A percentile compares a stretch with the other conserved stretches of the same genome.
phyloP scores from a whole-genome alignment of 2,888 invertebrate genomes.

The Andrena chrysosceles region DNA sequence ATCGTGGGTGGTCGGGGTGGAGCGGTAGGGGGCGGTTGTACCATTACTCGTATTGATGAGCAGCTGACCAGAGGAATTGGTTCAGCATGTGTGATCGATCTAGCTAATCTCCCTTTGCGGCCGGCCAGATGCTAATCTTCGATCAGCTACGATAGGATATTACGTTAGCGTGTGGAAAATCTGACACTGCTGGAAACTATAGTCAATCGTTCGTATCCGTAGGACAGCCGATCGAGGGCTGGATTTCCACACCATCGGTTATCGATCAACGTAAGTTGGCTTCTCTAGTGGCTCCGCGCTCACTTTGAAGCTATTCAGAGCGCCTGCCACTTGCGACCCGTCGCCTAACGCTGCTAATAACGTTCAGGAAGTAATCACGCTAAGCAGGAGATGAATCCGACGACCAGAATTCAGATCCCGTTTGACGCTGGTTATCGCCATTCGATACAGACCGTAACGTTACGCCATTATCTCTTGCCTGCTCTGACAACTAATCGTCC shows the following conservation, averaged over 20 bases:
- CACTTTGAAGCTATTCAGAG: conserved; percentile 23
- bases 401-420: neutral
- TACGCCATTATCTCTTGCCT: neutral
- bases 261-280: conserved; percentile 55
- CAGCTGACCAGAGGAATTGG: conserved; percentile 83
- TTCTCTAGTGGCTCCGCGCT: neutral
- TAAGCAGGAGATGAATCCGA: conserved; percentile 16
- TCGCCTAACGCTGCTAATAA: conserved; percentile 7
- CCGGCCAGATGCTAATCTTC: conserved; percentile 81
- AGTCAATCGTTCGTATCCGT: conserved; percentile 37
- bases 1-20: conserved; percentile 45
- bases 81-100: conserved; percentile 82
- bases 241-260: conserved; percentile 52
- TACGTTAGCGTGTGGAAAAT: conserved; percentile 61
- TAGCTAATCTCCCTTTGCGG: conserved; percentile 81
- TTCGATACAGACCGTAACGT: neutral
- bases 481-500: neutral
- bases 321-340: neutral
- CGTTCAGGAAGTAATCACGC: conserved; percentile 52
- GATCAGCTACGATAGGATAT: conserved; percentile 68
- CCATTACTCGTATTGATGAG: conserved; percentile 82
- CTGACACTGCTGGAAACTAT: conserved; percentile 49
- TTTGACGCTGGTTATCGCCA: conserved; percentile 18
- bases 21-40: conserved; percentile 50
- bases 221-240: conserved; percentile 19